These are phyloP conservation scores for Sylvia borin DNA, from an alignment of 2,797 vertebrate genomes.

Conservation along the genomic window DNA sequence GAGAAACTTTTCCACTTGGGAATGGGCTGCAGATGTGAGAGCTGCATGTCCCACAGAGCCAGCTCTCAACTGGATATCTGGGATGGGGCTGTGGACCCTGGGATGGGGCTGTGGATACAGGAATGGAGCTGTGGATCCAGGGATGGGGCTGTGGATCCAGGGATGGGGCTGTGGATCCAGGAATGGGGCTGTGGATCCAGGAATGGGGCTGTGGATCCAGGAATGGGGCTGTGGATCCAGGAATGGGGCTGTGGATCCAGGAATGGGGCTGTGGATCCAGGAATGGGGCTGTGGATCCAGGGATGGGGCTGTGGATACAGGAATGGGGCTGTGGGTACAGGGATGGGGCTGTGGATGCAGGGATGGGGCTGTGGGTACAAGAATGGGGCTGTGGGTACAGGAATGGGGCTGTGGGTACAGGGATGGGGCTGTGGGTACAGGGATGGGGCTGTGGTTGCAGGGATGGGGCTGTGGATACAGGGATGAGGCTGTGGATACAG, in stretches of 20 bases:
- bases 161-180: not conserved
- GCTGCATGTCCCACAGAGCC: not conserved
- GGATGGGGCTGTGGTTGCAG: not conserved
- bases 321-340: not conserved
- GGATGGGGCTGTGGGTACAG: not conserved
- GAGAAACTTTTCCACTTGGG: not conserved
- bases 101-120: no score
- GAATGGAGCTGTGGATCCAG: no score
- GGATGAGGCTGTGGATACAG: not conserved
- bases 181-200: no score
- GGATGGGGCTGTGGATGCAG: not conserved
- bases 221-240: not conserved
- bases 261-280: not conserved
- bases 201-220: not conserved
- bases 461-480: not conserved
- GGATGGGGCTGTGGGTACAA: not conserved
- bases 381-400: not conserved
- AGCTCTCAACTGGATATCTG: not conserved
- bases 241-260: no score
- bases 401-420: not conserved
- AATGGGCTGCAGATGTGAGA: not conserved
- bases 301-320: not conserved
- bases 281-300: not conserved
- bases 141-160: not conserved
- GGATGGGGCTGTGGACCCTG: not conserved